Evolutionary conservation across 2,797 vertebrate genomes (phyloP), one percentile per base, ranked within the genome.

Genomic region (Xenentodon cancila): DNA sequence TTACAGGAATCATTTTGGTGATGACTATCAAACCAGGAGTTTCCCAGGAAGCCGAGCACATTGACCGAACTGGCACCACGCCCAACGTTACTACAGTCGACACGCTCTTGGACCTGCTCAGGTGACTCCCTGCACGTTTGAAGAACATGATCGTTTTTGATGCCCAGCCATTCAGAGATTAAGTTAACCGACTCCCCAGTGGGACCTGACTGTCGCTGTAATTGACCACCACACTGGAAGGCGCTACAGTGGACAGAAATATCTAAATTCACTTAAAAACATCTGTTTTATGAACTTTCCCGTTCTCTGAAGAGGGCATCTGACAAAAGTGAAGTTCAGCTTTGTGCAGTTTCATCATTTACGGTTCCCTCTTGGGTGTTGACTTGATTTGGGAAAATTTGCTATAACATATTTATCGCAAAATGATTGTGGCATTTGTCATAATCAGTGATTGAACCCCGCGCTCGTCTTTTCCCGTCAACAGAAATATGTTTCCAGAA

Each of bases 401-500:
- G 11, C 34, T 11, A 37, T 37, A 13, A 37, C 34, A 6, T 2
- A 37, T 11, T 13, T 64, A 6, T 53, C 8, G 18, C 22, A 9
- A 19, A 40, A 0, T 27, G n/a, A 58, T 15, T 50, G 25, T 43
- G 15, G 9, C 15, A 18, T 32, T 32, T 32, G 9, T 32, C 32
- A 32, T 32, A 18, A 49, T 17, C 5, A 18, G 17, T 12, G 3
- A 25, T 53, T 51, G 11, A 58, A 9, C 16, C 5, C 12, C 9
- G n/a, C 34, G 61, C 6, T 12, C 54, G 3, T 68, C 22, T 85
- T 45, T 53, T 84, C 78, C 81, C 54, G 64, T 87, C 64, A 68
- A 90, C 89, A 99, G 98, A 88, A 99, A 99, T 81, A 98, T 99
- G 97, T 99, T 99, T 79, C 98, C 98, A 45, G 98, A 99, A 88